Conservation (phyloP, 2,888 invertebrate genomes). For the Microplitis deprimator region DNA sequence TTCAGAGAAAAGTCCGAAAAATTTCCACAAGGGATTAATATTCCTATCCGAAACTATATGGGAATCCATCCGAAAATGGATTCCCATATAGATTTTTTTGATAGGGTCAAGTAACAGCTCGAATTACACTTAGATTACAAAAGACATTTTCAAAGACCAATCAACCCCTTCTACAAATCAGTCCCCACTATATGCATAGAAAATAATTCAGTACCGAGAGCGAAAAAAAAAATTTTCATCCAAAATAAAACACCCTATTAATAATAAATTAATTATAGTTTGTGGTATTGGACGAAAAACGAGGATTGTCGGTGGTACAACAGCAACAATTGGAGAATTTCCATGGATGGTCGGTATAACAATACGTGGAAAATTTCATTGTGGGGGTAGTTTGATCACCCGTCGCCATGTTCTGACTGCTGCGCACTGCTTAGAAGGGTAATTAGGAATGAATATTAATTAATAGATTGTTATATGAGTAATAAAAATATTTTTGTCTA, state of each 20-base stretch:
- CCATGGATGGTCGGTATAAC: slow-evolving; percentile 84
- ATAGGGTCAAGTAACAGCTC: no score
- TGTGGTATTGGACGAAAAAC: slow-evolving; percentile 77
- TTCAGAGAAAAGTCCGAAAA: no score
- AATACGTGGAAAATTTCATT: slow-evolving; percentile 78
- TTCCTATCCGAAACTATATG: no score
- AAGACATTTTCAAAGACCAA: no score
- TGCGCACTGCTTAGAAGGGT: slow-evolving; percentile 84
- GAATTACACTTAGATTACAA: no score
- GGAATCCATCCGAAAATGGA: no score
- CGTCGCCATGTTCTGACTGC: slow-evolving; percentile 82
- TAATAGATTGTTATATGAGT: background rate
- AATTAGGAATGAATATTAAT: slow-evolving; percentile 51
- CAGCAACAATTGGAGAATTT: slow-evolving; percentile 79
- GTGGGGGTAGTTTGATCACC: slow-evolving; percentile 82
- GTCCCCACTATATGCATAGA: no score
- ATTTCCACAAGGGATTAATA: no score
- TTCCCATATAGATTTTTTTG: no score
- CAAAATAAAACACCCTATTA: background rate
- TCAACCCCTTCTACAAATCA: no score
- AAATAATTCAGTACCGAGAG: no score
- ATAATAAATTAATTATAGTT: slow-evolving; percentile 62
- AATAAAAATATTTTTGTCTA: slow-evolving; percentile 35
- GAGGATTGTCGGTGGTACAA: slow-evolving; percentile 81
- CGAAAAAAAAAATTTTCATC: slow-evolving; percentile 10